Base-by-base conservation (phyloP, 2,888 invertebrate species). In the Drosophila anomalata region DNA sequence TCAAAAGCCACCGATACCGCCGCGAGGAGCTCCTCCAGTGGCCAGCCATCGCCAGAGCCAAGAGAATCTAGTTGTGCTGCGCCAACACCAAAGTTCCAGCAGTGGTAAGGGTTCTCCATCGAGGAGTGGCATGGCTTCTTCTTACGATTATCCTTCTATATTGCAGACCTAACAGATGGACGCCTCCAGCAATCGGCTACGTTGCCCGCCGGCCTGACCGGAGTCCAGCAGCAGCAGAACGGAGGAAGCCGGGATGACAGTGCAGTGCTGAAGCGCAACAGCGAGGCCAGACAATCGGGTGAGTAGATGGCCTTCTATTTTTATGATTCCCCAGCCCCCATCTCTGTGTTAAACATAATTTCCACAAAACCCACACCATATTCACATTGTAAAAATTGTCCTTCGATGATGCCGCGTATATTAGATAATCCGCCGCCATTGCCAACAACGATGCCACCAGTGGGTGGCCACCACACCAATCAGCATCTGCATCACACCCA, bases 1-100 rank as follows among this genome's bases (percentile, higher is more conserved):
- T 31, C 91, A 90, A 59, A 93, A 93, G 76, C 94, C 94, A 41
- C 94, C 94, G 0, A 93, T 94, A 73, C 94, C 94, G 66, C 94
- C 94, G 1, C 90, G 94, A 77, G 93, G 93, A 8, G 93, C 93
- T 14, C 93, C 94, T 9, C 94, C 94, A 8, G 93, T 94, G 39
- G 91, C 94, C 58, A 94, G 93, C 54, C 87, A 89, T 55, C 89
- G 92, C 51, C 92, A 89, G 91, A 92, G 88, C 83, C 92, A 83
- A 77, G 92, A 88, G 65, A 91, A 90, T 72, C 75, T 90, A 65
- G 90, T 90, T n/a, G 77, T 79, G 26, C 56, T 91, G 67, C 85
- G 92, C 53, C 88, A 87, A 77, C 90, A 90, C 42, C 83, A 82
- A 73, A 89, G 87, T 78, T 79, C 80, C 56, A 90, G 81, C 77